Conservation (phyloP, 2,113 vertebrate genomes). For the cattle (Bos taurus) region ARS-UCD2.0 NC_037357.1:78115001-78115500, state of each 20-base stretch:
- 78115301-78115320: neutral
- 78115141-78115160: neutral
- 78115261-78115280: neutral
- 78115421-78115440: neutral
- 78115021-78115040: constrained; percentile 19
- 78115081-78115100: neutral
- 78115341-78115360: neutral
- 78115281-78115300: neutral
- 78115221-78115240: neutral
- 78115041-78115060: constrained; percentile 22
- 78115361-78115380: neutral
- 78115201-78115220: neutral
- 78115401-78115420: neutral
- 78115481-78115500: neutral
- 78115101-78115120: neutral
- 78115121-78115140: neutral
- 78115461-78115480: neutral
- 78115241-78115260: neutral
- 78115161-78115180: neutral
- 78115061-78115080: neutral
- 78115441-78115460: neutral
- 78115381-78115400: neutral
- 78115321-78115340: neutral
- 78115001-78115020: constrained; percentile 3
- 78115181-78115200: neutral